A percentile compares a stretch with the other conserved stretches of the same genome.
These are phyloP conservation scores for Drosophila grimshawi DNA, from an alignment of 1,140 invertebrate species.

Conservation along the genomic window DNA sequence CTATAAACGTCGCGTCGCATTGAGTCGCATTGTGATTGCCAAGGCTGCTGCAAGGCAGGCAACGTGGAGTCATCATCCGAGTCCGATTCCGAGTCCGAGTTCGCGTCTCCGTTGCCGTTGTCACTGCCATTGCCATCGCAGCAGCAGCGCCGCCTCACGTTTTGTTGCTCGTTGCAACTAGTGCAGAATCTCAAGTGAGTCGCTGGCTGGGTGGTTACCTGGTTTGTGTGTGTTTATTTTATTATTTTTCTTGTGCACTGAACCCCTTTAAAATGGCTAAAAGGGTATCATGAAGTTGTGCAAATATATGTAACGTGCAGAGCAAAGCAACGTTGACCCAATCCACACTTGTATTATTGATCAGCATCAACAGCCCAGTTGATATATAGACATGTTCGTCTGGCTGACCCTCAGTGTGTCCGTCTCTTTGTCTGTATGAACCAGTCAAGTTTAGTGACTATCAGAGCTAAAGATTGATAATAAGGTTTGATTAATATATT, in stretches of 20 bases:
- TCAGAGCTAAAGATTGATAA: too few relatives aligned
- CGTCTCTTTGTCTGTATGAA: too few relatives aligned
- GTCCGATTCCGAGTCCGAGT: conserved; percentile 49
- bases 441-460: too few relatives aligned
- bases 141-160: conserved; percentile 73
- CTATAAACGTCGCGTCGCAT: conserved; percentile 22
- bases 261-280: too few relatives aligned
- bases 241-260: conserved; percentile 1
- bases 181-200: conserved; percentile 83
- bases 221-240: neutral
- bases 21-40: conserved; percentile 48
- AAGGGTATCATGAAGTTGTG: too few relatives aligned
- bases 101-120: conserved; percentile 14
- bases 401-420: too few relatives aligned
- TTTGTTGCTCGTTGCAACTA: conserved; percentile 77
- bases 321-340: too few relatives aligned
- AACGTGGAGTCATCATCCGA: conserved; percentile 73
- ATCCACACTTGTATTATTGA: too few relatives aligned
- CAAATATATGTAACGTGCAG: too few relatives aligned
- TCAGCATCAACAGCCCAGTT: too few relatives aligned
- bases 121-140: conserved; percentile 45
- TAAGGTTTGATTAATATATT: too few relatives aligned
- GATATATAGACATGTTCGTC: too few relatives aligned
- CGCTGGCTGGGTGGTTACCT: conserved; percentile 19
- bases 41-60: conserved; percentile 60